Base-by-base conservation (phyloP, 2,888 invertebrate species). In the Epirrita christyi region DNA sequence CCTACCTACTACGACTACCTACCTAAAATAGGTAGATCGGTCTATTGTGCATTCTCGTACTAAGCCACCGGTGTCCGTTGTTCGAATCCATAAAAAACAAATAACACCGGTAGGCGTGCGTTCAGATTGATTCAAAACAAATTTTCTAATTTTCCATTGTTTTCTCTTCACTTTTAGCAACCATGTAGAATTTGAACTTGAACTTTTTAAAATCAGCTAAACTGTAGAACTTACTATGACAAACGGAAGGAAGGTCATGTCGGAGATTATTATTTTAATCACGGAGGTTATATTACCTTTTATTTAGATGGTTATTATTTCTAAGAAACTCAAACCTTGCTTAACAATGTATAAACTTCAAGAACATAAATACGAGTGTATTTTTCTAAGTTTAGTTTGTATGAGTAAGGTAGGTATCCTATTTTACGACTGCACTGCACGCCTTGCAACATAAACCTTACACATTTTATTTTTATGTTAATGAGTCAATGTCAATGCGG, bases 401-500 rank as follows among this genome's bases (percentile, higher is more conserved):
- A 21, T n/a, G 38, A 14, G 1, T 38, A 13, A 38, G 14, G 14
- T 38, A 14, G 7, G 53, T n/a, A n/a, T n/a, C 46, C 45, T 58
- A 59, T 37, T 55, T 61, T 55, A 64, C 41, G 55, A 42, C 45
- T 41, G 13, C 11, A 42, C 54, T 41, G 50, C 44, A 55, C 49
- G 55, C 50, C 44, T 55, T 28, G 15, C 3, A 42, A 49, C 52
- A 58, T 55, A 63, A 58, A 67, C 59, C 58, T 55, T 54, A 60
- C 56, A 61, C 53, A 47, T 59, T 59, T 53, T 55, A 49, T 62
- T 62, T 55, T 59, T 55, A 55, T 59, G 67, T 70, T 72, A 62
- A 73, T 65, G 71, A 72, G 44, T 57, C 73, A 76, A 73, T 73
- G 75, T 75, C 76, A 69, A 69, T 69, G 58, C 70, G 80, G 75